Base-by-base conservation (phyloP, 2,888 invertebrate genomes). In the Pseudococcus viburni region DNA sequence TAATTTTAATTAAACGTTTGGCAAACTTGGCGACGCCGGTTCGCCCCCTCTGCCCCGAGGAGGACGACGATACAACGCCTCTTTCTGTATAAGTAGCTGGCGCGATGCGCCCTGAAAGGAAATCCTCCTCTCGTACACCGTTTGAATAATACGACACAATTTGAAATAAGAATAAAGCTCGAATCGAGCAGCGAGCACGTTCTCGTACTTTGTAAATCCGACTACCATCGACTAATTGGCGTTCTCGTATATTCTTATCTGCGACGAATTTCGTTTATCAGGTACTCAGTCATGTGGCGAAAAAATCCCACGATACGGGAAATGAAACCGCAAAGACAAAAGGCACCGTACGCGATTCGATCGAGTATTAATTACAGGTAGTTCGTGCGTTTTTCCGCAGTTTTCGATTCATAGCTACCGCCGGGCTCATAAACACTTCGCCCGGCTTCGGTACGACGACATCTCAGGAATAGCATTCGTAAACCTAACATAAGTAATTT, bases 81-180 rank as follows among this genome's bases (percentile, higher is more conserved):
- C 26, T 33, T 33, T 33, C 3, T 33, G 26, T 33, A 33, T 33
- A 33, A 33, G 26, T 33, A 33, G 26, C 26, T 33, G 26, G 26
- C 26, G 68, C 68, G 11, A 73, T 7, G 68, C 68, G 26, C 68
- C 26, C 26, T 33, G 68, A 73, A 73, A 64, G 17, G 51, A 46
- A 46, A 46, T 46, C 5, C 51, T 51, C 17, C 15, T 51, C 59
- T 59, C 26, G 68, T 33, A 33, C 33, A 73, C n/a, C 15, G 26
- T 73, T 42, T n/a, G 80, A 26, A 42, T 42, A 80, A 80, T 39
- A 33, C 80, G 80, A 80, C 42, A 17, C 39, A 42, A 80, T n/a
- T 19, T 80, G 80, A 80, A 80, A 80, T 80, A 80, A 39, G 80
- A 80, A 80, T 80, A 80, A 80, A 80, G 80, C 80, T 80, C 33